Conservation (phyloP, 2,888 invertebrate species). For the Choristoneura rosaceana region DNA sequence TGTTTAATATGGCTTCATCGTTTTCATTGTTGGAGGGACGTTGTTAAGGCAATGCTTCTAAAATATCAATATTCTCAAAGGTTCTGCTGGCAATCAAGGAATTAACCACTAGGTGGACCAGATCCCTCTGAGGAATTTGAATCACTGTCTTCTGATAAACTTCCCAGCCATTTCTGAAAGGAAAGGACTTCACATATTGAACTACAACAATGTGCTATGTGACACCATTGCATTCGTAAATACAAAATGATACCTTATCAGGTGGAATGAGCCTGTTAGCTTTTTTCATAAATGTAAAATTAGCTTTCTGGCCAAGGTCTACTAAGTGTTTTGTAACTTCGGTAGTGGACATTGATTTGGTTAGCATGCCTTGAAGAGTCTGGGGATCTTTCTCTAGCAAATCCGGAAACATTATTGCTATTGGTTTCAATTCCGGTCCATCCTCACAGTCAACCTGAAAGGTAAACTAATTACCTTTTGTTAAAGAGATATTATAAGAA, state of each 20-base stretch:
- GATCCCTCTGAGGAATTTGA: conserved; percentile 61
- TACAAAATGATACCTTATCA: conserved; percentile 60
- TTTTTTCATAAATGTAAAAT: conserved; percentile 76
- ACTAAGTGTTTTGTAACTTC: conserved; percentile 76
- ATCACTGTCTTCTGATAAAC: conserved; percentile 66
- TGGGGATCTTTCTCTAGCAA: conserved; percentile 70
- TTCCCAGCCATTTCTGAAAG: conserved; percentile 74
- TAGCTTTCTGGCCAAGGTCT: conserved; percentile 73
- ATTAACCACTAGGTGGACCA: conserved; percentile 48
- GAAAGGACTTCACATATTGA: conserved; percentile 28
- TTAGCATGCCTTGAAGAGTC: conserved; percentile 69
- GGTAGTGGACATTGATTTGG: conserved; percentile 74
- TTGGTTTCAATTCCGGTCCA: conserved; percentile 68
- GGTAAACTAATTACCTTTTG: conserved; percentile 20
- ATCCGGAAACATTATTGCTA: conserved; percentile 75
- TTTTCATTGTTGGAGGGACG: conserved; percentile 26
- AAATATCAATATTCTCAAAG: not conserved
- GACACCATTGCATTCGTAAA: not conserved
- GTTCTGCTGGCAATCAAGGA: not conserved
- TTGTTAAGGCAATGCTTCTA: not conserved
- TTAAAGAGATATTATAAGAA: not conserved
- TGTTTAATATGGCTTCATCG: conserved; percentile 3
- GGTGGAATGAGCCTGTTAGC: conserved; percentile 70
- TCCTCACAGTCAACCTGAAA: conserved; percentile 71
- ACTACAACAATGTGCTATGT: not conserved